Base-by-base conservation (phyloP, 2,113 vertebrate species). In the Redunca redunca region DNA sequence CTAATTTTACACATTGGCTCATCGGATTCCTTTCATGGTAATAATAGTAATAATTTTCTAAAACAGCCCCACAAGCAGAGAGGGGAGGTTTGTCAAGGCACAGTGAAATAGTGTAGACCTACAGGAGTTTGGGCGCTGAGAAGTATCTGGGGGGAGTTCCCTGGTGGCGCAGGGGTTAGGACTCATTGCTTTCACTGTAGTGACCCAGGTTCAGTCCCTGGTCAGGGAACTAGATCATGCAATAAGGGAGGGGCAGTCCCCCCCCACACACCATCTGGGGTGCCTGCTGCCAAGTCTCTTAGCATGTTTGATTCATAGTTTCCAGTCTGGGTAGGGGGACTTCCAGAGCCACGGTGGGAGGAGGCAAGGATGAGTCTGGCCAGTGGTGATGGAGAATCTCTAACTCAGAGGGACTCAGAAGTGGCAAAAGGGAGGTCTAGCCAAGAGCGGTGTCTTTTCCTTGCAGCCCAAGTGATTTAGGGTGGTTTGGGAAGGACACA, bases 1-100 rank as follows among this genome's bases (percentile, higher is more conserved):
- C 96, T 87, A 90, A 85, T 87, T 98, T 96, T 93, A 40, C 13
- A 88, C 95, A 96, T 7, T 82, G 77, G 40, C 50, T 78, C 13
- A 11, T 16, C 1, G 21, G 78, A 82, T 57, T 78, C 33, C 25
- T 93, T 60, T 92, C 92, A 64, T 26, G 12, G 33, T 40, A 3
- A 33, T 96, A 85, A 95, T 94, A 84, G 16, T 74, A 57, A 50
- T 50, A 26, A 7, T 7, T 48, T 62, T 48, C 5, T 15, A 0
- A 13, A 95, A n/a, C 28, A 43, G 1, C 11, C n/a, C 55, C 40
- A 58, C 14, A 5, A 36, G 33, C 64, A 71, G 11, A 81, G 40
- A 77, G 4, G 19, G 6, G 25, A 28, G 40, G 6, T 40, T 71
- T 25, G 36, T 33, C 25, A 33, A 88, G 83, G 57, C 23, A 10